Percentiles rank a stretch among this genome's conserved stretches.
Evolutionary conservation across 2,113 vertebrate genomes (phyloP).

Genomic region (Ictidomys tridecemlineatus): DNA sequence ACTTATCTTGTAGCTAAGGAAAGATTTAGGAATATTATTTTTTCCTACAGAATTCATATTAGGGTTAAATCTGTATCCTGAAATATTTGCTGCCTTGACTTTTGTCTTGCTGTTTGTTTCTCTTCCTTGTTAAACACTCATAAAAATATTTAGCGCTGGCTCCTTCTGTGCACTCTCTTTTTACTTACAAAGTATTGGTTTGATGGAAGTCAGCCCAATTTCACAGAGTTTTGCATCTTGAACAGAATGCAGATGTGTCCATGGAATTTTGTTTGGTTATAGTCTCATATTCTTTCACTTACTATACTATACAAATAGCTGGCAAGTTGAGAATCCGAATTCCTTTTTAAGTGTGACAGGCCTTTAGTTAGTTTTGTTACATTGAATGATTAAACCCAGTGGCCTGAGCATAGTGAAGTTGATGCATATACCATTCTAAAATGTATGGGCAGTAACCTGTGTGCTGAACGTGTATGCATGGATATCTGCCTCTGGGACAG

Average conservation of each 20-base stretch:
- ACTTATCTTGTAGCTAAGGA: background rate
- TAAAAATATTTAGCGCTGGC: background rate
- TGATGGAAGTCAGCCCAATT: slow-evolving; percentile 38
- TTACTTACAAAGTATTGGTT: background rate
- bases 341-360: slow-evolving; percentile 31
- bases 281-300: slow-evolving; percentile 3
- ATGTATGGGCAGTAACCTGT: background rate
- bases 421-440: background rate
- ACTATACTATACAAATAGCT: slow-evolving; percentile 41
- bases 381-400: slow-evolving; percentile 35
- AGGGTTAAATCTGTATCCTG: background rate
- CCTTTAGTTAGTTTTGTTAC: slow-evolving; percentile 1
- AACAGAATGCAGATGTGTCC: background rate
- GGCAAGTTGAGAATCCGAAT: slow-evolving; percentile 54
- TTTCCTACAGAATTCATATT: background rate
- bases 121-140: background rate
- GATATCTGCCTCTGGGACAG: background rate
- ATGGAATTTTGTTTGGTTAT: slow-evolving; percentile 27
- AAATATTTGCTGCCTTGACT: background rate
- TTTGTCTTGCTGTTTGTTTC: background rate
- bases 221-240: slow-evolving; percentile 43
- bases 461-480: background rate
- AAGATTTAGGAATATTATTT: background rate
- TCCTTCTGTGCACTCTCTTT: background rate
- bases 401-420: background rate